Base-by-base conservation (phyloP, 2,113 vertebrate genomes). In the Labeo rohita region DNA sequence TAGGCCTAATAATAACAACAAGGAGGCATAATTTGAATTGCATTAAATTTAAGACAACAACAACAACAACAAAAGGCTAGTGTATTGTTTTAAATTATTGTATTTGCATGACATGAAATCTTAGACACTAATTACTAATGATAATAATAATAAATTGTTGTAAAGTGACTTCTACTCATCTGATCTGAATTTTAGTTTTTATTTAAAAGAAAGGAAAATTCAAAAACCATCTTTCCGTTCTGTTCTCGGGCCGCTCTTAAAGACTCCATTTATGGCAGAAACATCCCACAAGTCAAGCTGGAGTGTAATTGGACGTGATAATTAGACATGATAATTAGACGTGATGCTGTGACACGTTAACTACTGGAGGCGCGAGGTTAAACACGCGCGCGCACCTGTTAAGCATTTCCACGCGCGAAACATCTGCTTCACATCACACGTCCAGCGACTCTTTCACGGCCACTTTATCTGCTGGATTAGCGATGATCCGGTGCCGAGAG, bases 361-460 rank as follows among this genome's bases (percentile, higher is more conserved):
- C 74, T 39, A 74, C 59, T 45, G 13, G 8, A 76, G 72, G 72
- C 54, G 83, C 49, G 39, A 84, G 70, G 70, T 76, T 75, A 61
- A 66, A 83, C 72, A 68, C 28, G 43, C 61, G 28, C 65, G 76
- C 72, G 78, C 85, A 83, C 86, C 80, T 78, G 81, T 28, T 73
- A 70, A 83, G 18, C 74, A 79, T 83, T 83, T 84, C 59, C 70
- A 68, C 45, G 63, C 61, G 81, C 50, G 47, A 43, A 10, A 84
- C 82, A 87, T 87, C 73, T 87, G 86, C 75, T 87, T 84, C 75
- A 39, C 80, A 73, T 87, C 82, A 87, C 23, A 56, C 45, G 50
- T 52, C 15, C 77, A 34, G 18, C 21, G 50, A 50, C 68, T 49
- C 56, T 39, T 81, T 75, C 85, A 86, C 63, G 78, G 84, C 84